Percentiles rank a stretch among this genome's conserved stretches.
Evolutionary conservation across 2,113 vertebrate species (phyloP).

Genomic region (Struthidea cinerea): DNA sequence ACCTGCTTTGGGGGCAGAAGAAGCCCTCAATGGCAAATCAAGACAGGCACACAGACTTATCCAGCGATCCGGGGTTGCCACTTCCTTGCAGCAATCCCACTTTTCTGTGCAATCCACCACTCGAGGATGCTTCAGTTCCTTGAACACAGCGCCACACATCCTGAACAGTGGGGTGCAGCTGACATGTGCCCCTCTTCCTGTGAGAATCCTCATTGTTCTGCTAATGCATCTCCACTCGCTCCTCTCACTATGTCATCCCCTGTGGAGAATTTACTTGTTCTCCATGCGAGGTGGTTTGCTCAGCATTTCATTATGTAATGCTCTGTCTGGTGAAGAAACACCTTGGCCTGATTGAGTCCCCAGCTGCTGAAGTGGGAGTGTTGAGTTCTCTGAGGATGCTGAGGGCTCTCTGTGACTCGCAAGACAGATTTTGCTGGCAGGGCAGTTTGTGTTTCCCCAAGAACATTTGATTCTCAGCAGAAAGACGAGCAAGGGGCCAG

Average conservation of each 20-base stretch:
- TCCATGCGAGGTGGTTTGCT: not conserved
- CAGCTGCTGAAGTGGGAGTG: not conserved
- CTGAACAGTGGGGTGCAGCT: constrained; percentile 15
- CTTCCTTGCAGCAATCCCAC: not conserved
- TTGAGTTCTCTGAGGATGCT: not conserved
- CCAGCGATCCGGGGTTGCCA: accelerated
- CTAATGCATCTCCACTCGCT: not conserved
- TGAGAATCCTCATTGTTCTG: not conserved
- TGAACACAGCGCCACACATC: not conserved
- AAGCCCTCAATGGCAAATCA: not conserved
- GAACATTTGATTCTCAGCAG: not conserved
- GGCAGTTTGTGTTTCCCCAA: not conserved
- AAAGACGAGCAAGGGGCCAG: not conserved
- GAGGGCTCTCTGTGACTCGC: not conserved
- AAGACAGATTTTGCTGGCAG: not conserved
- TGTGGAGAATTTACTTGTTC: not conserved
- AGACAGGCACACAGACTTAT: not conserved
- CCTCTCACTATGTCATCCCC: not conserved
- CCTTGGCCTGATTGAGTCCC: constrained; percentile 13
- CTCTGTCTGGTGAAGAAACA: not conserved
- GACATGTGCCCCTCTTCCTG: not conserved
- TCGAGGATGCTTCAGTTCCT: not conserved
- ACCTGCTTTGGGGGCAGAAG: not conserved
- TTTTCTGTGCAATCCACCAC: not conserved
- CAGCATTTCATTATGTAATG: not conserved